A percentile compares a stretch with the other conserved stretches of the same genome.
These are phyloP conservation scores for Tuberolachnus salignus DNA, from an alignment of 2,888 invertebrate genomes.

Conservation along the genomic window DNA sequence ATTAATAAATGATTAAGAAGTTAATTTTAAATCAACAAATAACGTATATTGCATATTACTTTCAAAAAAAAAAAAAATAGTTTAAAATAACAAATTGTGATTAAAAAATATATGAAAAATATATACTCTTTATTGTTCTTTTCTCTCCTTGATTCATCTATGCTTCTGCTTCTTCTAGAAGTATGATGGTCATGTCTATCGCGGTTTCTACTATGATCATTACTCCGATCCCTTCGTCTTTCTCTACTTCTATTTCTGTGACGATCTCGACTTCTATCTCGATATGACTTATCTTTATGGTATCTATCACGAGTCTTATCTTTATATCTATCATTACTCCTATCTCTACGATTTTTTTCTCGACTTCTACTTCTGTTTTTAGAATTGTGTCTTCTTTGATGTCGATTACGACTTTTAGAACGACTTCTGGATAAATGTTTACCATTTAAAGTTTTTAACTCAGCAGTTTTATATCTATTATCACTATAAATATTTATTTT, in stretches of 20 bases:
- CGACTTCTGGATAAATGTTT: conserved; percentile 53
- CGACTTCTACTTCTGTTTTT: conserved; percentile 58
- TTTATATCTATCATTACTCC: conserved; percentile 60
- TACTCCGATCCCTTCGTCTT: conserved; percentile 58
- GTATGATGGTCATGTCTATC: conserved; percentile 48
- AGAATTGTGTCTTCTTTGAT: conserved; percentile 60
- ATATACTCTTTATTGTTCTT: conserved; percentile 61
- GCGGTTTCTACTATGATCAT: conserved; percentile 44
- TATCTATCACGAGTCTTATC: conserved; percentile 59
- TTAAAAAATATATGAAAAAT: too few relatives aligned
- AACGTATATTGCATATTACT: not conserved
- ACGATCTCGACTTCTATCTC: conserved; percentile 59
- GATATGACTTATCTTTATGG: conserved; percentile 58
- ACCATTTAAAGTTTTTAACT: not conserved
- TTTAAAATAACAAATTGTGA: too few relatives aligned
- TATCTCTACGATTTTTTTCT: conserved; percentile 57
- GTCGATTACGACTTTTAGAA: conserved; percentile 59
- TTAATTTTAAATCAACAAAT: not conserved
- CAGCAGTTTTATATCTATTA: conserved; percentile 59
- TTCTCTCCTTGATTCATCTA: conserved; percentile 60
- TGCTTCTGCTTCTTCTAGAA: conserved; percentile 58
- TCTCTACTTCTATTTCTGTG: conserved; percentile 60
- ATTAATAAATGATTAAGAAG: conserved; percentile 24
- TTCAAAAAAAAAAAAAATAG: not conserved
- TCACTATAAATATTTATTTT: conserved; percentile 57